Evolutionary conservation across 2,797 vertebrate genomes (phyloP).

Genomic region (Podarcis siculus): DNA sequence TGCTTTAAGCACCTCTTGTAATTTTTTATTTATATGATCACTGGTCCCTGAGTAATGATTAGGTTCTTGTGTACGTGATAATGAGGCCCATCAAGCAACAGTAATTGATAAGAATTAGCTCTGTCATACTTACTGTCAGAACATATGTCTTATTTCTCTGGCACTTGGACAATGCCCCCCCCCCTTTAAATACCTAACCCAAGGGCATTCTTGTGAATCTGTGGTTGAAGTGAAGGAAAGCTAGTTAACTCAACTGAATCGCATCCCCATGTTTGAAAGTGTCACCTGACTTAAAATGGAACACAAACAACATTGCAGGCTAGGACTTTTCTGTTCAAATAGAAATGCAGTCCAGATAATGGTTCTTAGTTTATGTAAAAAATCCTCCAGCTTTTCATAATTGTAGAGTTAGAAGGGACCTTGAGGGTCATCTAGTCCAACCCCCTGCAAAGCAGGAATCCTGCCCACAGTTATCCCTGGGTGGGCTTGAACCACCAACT

Average conservation of each 20-base stretch:
- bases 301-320: not conserved
- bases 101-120: not conserved
- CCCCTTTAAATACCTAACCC: not conserved
- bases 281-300: not conserved
- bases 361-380: not conserved
- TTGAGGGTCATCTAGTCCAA: no score
- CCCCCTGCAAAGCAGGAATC: no score
- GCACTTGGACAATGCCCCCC: not conserved
- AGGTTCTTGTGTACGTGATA: not conserved
- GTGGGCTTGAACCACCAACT: no score
- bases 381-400: no score
- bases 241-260: not conserved
- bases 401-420: no score
- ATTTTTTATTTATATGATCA: not conserved
- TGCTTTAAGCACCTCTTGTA: not conserved
- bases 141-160: not conserved
- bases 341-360: not conserved
- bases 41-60: not conserved
- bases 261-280: not conserved
- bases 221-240: not conserved
- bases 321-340: not conserved
- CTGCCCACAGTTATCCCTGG: no score
- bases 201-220: not conserved
- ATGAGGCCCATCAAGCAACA: not conserved
- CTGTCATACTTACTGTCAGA: not conserved